Percentiles rank a stretch among this genome's conserved stretches.
These are phyloP conservation scores for Trissonchulus sp. DNA, from an alignment of 2,888 invertebrate genomes.

Conservation along the genomic window DNA sequence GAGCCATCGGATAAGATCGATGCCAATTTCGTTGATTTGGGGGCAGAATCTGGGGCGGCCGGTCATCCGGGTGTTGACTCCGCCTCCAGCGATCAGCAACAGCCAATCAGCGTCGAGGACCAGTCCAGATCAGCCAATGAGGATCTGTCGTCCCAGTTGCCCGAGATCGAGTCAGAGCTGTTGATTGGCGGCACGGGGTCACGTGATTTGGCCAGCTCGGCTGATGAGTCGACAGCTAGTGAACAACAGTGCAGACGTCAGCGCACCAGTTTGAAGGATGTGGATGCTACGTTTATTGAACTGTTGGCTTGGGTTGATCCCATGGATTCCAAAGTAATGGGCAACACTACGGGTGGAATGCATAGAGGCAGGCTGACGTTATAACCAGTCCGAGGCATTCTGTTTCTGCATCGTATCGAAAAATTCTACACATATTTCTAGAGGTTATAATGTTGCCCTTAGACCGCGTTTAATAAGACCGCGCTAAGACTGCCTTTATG, in stretches of 20 bases:
- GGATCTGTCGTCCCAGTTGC: not conserved
- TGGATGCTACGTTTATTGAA: slow-evolving; percentile 64
- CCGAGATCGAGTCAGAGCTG: not conserved
- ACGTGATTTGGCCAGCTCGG: not conserved
- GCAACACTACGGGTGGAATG: no score
- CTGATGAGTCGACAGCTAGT: not conserved
- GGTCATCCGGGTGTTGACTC: not conserved
- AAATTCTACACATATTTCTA: no score
- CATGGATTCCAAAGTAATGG: slow-evolving; percentile 70
- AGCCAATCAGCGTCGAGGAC: not conserved
- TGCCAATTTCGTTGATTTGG: not conserved
- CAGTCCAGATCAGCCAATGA: not conserved
- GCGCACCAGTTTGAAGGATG: slow-evolving; percentile 50
- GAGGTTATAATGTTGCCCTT: no score
- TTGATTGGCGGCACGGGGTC: not conserved
- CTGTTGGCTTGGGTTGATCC: slow-evolving; percentile 74
- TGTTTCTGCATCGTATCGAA: no score
- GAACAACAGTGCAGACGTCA: not conserved
- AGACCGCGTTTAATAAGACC: no score
- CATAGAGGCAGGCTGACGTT: no score
- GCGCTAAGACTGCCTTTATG: no score
- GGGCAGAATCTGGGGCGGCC: not conserved
- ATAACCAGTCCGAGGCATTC: no score
- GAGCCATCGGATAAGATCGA: not conserved
- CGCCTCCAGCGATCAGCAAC: not conserved